These are phyloP conservation scores for Hypomecis atomaria DNA, from an alignment of 2,888 invertebrate species.

Conservation along the genomic window DNA sequence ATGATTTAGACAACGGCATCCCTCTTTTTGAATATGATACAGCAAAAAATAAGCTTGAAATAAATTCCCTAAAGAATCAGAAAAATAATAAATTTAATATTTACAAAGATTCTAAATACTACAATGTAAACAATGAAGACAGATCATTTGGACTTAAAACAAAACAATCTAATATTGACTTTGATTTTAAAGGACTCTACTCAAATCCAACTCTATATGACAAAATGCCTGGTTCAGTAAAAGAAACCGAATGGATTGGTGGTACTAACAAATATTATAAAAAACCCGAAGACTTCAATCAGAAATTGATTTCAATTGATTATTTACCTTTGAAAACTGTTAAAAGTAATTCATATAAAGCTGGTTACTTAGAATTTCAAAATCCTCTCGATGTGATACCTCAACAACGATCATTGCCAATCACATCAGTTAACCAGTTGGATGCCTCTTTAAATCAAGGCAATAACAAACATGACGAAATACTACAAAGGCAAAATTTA, in stretches of 20 bases:
- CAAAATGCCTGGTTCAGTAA: neutral
- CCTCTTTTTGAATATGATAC: neutral
- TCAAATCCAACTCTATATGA: neutral
- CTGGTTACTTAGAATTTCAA: neutral
- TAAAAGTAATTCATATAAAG: neutral
- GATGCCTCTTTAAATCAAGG: neutral
- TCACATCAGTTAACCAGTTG: conserved; percentile 5
- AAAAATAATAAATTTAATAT: neutral
- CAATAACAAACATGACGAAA: no score
- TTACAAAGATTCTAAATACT: neutral
- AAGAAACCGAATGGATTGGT: neutral
- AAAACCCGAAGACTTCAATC: neutral
- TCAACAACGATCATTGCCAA: neutral
- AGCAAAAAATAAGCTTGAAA: neutral
- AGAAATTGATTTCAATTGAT: neutral
- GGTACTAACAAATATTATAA: neutral
- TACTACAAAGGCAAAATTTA: neutral
- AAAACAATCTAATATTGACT: neutral
- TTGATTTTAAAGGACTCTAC: neutral
- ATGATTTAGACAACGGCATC: neutral
- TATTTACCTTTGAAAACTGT: neutral
- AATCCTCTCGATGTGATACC: neutral
- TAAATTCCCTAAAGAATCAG: neutral
- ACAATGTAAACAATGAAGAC: neutral
- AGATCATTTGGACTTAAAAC: neutral